Evolutionary conservation across 2,113 vertebrate species (phyloP), one percentile per base, ranked within the genome.

Genomic region (Athene cunicularia): DNA sequence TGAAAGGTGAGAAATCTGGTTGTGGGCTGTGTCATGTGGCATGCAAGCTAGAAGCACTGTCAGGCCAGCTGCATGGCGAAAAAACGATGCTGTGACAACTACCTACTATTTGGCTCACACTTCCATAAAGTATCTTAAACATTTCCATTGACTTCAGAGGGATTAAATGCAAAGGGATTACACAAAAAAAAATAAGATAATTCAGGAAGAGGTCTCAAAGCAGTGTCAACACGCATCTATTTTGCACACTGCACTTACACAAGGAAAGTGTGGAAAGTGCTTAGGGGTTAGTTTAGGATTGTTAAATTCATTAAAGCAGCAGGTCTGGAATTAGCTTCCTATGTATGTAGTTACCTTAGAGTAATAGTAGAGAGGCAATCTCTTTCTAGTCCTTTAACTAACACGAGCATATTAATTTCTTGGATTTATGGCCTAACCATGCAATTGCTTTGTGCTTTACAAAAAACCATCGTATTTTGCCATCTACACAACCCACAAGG

Each of bases 11-110:
- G n/a, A 56, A 77, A n/a, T 47, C 28, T 52, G 33, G 13, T 23
- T 32, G 20, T 28, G 18, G 14, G 16, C 16, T 16, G 0, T 4
- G 20, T 4, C 24, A 9, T 7, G 16, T 21, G n/a, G 28, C 5
- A 3, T 2, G 15, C 32, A 37, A 64, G 9, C 28, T 16, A 0
- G 5, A 52, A 52, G 5, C 23, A 8, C 23, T 10, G 2, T 13
- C 35, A 66, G 71, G 37, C 10, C 43, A 47, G 63, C 27, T 60
- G 20, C 10, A 8, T 3, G 14, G 17, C 13, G 50, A 12, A 73
- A 66, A 33, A 11, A n/a, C 47, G 37, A 58, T 75, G 23, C 43
- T 59, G 30, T 1, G 1, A 77, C 23, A 60, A 9, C 8, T 24
- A 30, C 37, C 49, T 72, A 9, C 32, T 30, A 63, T 70, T 50